These are phyloP conservation scores for Caenorhabditis remanei DNA, from an alignment of 1,140 invertebrate genomes.

Conservation along the genomic window DNA sequence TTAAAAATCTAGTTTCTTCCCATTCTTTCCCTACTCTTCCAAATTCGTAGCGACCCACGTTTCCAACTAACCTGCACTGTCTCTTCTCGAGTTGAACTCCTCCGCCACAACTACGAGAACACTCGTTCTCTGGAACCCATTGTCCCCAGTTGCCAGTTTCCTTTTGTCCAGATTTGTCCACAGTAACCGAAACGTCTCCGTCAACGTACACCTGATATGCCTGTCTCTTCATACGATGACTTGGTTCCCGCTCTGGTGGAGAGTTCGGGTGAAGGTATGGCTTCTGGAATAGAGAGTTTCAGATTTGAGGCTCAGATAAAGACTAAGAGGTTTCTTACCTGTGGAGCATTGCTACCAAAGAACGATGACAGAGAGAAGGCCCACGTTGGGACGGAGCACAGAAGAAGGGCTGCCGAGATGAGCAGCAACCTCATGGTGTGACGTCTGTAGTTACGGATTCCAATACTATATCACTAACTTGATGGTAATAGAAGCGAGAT, in stretches of 20 bases:
- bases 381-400: constrained; percentile 49
- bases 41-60: not conserved
- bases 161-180: constrained; percentile 70
- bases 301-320: not conserved
- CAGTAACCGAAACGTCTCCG: constrained; percentile 72
- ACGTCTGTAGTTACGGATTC: constrained; percentile 19
- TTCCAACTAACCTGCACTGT: constrained; percentile 81
- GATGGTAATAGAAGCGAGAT: not conserved
- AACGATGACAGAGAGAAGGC: constrained; percentile 50
- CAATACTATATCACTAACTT: constrained; percentile 33
- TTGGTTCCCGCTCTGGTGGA: constrained; percentile 71
- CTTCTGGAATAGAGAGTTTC: not conserved
- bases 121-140: constrained; percentile 84
- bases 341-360: constrained; percentile 23
- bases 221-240: constrained; percentile 71
- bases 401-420: constrained; percentile 47
- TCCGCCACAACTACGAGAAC: constrained; percentile 88
- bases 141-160: constrained; percentile 86
- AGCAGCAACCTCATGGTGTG: constrained; percentile 52
- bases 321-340: not conserved
- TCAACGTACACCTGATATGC: constrained; percentile 75
- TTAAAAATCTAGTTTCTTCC: not conserved
- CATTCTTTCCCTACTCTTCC: too few relatives aligned
- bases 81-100: constrained; percentile 85
- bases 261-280: constrained; percentile 71